These are phyloP conservation scores for Pseudorhombus dupliciocellatus DNA, from an alignment of 2,113 vertebrate species.

Conservation along the genomic window DNA sequence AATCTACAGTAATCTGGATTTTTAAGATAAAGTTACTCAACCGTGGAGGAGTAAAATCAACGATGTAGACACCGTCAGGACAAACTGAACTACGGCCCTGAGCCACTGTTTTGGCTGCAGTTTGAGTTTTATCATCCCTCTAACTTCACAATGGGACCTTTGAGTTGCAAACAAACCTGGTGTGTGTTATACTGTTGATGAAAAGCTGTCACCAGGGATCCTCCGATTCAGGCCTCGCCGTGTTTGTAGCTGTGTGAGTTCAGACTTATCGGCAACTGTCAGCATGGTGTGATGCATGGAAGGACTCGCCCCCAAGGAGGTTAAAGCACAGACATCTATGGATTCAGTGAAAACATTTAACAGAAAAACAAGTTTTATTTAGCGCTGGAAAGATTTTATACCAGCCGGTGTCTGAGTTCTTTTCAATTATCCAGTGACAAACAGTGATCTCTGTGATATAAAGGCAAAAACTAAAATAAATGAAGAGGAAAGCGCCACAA, in stretches of 20 bases:
- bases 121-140: neutral
- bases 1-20: neutral
- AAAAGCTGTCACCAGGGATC: constrained; percentile 69
- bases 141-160: neutral
- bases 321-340: neutral
- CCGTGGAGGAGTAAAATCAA: neutral
- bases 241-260: constrained; percentile 48
- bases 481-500: neutral
- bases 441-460: neutral
- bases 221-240: constrained; percentile 21
- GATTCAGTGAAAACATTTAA: no score
- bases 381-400: no score
- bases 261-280: constrained; percentile 65
- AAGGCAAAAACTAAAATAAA: neutral
- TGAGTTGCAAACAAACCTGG: constrained; percentile 49
- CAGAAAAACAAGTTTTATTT: no score
- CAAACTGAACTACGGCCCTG: neutral
- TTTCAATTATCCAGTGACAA: neutral
- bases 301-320: neutral
- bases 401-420: neutral
- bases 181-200: constrained; percentile 40
- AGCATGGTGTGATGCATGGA: constrained; percentile 31
- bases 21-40: neutral
- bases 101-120: neutral
- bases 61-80: neutral